Conservation (phyloP, 2,888 invertebrate genomes). For the Psococerastis gibbosa region DNA sequence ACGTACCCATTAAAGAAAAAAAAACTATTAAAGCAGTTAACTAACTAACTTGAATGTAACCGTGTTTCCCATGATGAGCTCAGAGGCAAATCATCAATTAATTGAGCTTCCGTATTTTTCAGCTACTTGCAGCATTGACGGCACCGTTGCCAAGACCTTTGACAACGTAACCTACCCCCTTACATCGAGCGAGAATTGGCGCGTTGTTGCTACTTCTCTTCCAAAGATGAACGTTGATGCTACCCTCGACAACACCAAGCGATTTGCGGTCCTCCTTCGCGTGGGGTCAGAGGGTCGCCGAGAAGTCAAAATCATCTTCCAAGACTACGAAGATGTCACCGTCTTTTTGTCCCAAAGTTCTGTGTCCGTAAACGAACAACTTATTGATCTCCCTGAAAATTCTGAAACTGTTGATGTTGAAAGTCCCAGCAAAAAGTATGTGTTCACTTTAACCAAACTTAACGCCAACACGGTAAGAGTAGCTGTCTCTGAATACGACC, state of each 20-base stretch:
- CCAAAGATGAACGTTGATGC: background rate
- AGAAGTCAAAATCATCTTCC: constrained; percentile 2
- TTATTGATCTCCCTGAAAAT: constrained; percentile 18
- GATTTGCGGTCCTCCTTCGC: constrained; percentile 27
- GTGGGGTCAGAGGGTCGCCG: constrained; percentile 17
- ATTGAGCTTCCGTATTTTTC: too few species aligned
- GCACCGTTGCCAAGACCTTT: constrained; percentile 37
- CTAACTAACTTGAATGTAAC: too few species aligned
- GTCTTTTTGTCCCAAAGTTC: background rate
- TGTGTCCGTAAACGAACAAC: background rate
- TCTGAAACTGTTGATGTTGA: constrained; percentile 19
- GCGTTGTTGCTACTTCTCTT: constrained; percentile 20
- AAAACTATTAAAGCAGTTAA: too few species aligned
- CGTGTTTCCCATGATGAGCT: too few species aligned
- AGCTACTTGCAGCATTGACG: constrained; percentile 44
- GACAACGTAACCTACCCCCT: constrained; percentile 40
- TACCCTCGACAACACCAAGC: constrained; percentile 19
- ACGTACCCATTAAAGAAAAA: too few species aligned
- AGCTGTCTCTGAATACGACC: constrained; percentile 25
- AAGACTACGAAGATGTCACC: background rate
- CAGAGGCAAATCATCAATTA: too few species aligned
- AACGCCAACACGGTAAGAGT: background rate
- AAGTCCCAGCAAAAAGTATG: constrained; percentile 28
- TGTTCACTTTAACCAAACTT: constrained; percentile 34
- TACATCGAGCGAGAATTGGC: constrained; percentile 35